Conservation (phyloP, 2,797 vertebrate species). For the Tokudaia tokunoshimensis region DNA sequence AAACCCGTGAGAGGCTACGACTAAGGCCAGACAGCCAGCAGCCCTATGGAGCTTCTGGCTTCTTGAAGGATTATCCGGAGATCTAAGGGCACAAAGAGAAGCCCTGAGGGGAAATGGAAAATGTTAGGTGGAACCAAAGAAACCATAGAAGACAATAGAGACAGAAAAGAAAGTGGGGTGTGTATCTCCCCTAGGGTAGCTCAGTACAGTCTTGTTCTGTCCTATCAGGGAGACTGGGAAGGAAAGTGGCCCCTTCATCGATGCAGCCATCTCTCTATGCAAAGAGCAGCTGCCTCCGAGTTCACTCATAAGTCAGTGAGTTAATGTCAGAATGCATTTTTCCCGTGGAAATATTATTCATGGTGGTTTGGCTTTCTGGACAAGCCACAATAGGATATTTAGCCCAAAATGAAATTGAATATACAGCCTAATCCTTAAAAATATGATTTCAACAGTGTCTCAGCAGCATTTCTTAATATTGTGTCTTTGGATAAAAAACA, state of each 20-base stretch:
- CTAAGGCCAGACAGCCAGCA: slow-evolving; percentile 57
- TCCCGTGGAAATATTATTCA: slow-evolving; percentile 80
- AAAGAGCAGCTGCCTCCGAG: slow-evolving; percentile 19
- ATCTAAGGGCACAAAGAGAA: slow-evolving; percentile 75
- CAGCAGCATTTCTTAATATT: slow-evolving; percentile 74
- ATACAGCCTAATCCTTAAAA: slow-evolving; percentile 74
- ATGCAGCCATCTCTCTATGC: background rate
- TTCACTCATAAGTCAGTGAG: slow-evolving; percentile 74
- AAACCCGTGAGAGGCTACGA: slow-evolving; percentile 64
- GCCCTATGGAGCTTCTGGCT: slow-evolving; percentile 59
- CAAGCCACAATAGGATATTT: slow-evolving; percentile 72
- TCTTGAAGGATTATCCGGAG: slow-evolving; percentile 77
- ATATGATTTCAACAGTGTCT: slow-evolving; percentile 76
- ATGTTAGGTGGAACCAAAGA: slow-evolving; percentile 61
- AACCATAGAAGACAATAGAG: slow-evolving; percentile 7
- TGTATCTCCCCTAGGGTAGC: background rate
- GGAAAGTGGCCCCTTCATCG: background rate
- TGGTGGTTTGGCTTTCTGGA: slow-evolving; percentile 78
- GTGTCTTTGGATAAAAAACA: slow-evolving; percentile 54
- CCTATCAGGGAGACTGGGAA: background rate
- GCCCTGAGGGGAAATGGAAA: slow-evolving; percentile 75
- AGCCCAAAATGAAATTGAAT: slow-evolving; percentile 80
- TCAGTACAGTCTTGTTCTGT: background rate
- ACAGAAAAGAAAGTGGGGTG: background rate
- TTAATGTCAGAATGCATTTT: slow-evolving; percentile 70